Conservation (phyloP, 2,113 vertebrate genomes). For the Thinocorus orbignyianus region DNA sequence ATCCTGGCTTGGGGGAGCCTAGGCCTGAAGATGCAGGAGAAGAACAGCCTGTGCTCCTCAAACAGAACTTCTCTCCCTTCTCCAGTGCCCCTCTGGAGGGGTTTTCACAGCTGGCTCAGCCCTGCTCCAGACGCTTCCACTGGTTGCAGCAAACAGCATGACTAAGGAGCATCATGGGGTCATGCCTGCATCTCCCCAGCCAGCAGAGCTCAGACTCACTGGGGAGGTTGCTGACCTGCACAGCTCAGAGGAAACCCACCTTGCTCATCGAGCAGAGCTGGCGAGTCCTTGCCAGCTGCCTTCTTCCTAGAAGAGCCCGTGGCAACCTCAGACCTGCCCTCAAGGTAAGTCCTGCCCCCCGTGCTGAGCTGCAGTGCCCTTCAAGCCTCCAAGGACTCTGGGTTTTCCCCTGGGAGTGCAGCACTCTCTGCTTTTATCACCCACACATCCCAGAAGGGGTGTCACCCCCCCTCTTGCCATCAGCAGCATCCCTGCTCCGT, state of each 20-base stretch:
- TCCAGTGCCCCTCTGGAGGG: background rate
- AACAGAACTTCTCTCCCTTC: background rate
- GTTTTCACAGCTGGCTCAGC: background rate
- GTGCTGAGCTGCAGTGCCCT: background rate
- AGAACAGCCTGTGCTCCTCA: background rate
- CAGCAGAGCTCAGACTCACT: background rate
- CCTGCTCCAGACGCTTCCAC: background rate
- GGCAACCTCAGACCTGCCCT: background rate
- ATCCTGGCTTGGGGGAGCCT: background rate
- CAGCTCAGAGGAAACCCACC: background rate
- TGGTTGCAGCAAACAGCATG: background rate
- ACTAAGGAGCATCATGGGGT: background rate
- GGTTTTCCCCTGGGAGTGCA: background rate
- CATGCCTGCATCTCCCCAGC: fast-evolving
- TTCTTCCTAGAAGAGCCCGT: background rate
- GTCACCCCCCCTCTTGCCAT: background rate
- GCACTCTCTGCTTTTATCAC: background rate
- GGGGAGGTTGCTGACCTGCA: background rate
- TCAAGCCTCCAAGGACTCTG: background rate
- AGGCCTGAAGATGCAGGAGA: background rate
- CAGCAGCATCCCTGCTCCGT: background rate
- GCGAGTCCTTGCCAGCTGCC: fast-evolving
- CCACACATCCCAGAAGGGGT: background rate
- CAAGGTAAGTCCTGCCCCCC: background rate
- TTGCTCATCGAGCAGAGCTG: background rate